A percentile compares a stretch with the other conserved stretches of the same genome.
phyloP scores from a whole-genome alignment of 1,140 invertebrate species.

The Drosophila jambulina region DNA sequence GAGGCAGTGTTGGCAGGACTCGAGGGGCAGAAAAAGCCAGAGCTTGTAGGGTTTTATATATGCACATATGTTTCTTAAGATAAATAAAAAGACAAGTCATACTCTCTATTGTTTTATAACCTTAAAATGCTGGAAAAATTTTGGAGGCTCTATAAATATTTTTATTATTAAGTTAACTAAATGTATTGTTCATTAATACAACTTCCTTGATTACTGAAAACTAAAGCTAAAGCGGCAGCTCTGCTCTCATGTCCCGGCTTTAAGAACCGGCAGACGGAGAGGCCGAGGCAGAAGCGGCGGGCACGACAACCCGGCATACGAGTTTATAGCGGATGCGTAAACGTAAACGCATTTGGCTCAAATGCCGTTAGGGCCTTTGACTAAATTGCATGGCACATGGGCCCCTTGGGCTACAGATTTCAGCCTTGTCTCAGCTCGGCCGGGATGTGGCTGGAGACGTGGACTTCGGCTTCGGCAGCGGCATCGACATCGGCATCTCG shows the following conservation, averaged over 20 bases:
- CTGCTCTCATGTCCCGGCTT: constrained; percentile 37
- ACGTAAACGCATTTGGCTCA: constrained; percentile 85
- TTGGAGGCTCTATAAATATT: neutral
- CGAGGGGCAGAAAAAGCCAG: neutral
- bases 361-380: constrained; percentile 84
- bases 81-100: neutral
- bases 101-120: neutral
- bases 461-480: constrained; percentile 19
- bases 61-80: neutral
- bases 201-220: constrained; percentile 10
- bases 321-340: constrained; percentile 85
- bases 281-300: constrained; percentile 14
- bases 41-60: neutral
- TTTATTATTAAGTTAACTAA: neutral
- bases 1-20: constrained; percentile 14
- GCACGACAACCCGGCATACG: constrained; percentile 71
- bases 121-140: neutral
- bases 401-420: constrained; percentile 55
- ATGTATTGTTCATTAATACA: neutral
- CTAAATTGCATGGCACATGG: constrained; percentile 77
- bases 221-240: constrained; percentile 9
- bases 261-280: constrained; percentile 38
- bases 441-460: neutral
- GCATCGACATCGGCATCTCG: constrained; percentile 45
- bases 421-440: neutral